A percentile compares a stretch with the other conserved stretches of the same genome.
Evolutionary conservation across 2,888 invertebrate species (phyloP).

Genomic region (Germaria angustata): DNA sequence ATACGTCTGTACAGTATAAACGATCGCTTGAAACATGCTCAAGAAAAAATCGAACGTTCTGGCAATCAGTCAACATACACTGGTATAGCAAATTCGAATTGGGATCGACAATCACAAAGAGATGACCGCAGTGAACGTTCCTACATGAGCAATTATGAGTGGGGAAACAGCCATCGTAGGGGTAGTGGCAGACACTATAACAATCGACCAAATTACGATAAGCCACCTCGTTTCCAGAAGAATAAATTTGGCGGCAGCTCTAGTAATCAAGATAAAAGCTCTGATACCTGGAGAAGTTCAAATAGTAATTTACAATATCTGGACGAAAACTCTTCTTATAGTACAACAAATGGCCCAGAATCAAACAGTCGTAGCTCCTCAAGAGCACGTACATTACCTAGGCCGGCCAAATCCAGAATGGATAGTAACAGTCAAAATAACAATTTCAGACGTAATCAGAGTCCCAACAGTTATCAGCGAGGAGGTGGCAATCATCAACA

Average conservation of each 20-base stretch:
- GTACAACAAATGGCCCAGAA: slow-evolving; percentile 75
- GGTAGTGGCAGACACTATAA: slow-evolving; percentile 62
- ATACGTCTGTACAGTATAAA: slow-evolving; percentile 78
- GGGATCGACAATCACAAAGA: slow-evolving; percentile 76
- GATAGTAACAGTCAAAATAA: slow-evolving; percentile 62
- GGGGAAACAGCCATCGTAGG: slow-evolving; percentile 72
- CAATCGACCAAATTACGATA: slow-evolving; percentile 75
- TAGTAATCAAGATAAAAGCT: slow-evolving; percentile 68
- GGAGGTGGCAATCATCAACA: slow-evolving; percentile 55
- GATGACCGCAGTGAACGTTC: slow-evolving; percentile 78
- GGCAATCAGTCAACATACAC: slow-evolving; percentile 73
- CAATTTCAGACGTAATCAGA: slow-evolving; percentile 73
- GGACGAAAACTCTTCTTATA: slow-evolving; percentile 73
- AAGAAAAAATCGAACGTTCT: slow-evolving; percentile 75
- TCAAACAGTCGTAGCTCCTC: slow-evolving; percentile 78
- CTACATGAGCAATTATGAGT: slow-evolving; percentile 77
- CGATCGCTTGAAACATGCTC: slow-evolving; percentile 78
- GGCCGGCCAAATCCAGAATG: slow-evolving; percentile 75
- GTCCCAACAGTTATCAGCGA: slow-evolving; percentile 70
- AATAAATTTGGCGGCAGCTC: slow-evolving; percentile 70
- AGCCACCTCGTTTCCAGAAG: slow-evolving; percentile 78
- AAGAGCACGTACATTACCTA: slow-evolving; percentile 77
- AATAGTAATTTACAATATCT: slow-evolving; percentile 71
- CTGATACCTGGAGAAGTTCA: slow-evolving; percentile 75
- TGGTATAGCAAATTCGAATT: slow-evolving; percentile 77